Base-by-base conservation (phyloP, 2,888 invertebrate species). In the Hoplodrina ambigua region DNA sequence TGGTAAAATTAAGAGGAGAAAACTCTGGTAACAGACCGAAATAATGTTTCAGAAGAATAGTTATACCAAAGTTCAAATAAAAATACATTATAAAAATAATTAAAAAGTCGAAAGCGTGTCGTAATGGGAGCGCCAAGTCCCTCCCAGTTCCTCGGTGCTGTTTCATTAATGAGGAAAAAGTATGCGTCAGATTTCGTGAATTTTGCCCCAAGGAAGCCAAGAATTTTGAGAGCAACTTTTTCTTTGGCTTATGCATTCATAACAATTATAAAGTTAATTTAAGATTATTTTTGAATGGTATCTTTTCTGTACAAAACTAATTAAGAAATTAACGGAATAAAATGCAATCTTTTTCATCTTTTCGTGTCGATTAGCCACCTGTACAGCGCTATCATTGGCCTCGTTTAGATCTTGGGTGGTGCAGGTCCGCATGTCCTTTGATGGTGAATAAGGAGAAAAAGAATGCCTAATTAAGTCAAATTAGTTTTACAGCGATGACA, bases 151-250 rank as follows among this genome's bases (percentile, higher is more conserved):
- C 83, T 53, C 33, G 49, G 63, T 73, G 79, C 69, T 66, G 64
- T 82, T 78, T 67, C 60, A 81, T 83, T 83, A 85, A 85, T 76
- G 75, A 74, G 74, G 19, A 75, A 83, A 83, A 83, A 81, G 78
- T 72, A 75, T 67, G 66, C 65, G 66, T 41, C 61, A 71, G 77
- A 82, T 79, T 83, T 82, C 44, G 52, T 74, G 58, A 80, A 82
- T 76, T 64, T 41, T 41, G 59, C 75, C 68, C 80, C 68, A 63
- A 66, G 80, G 69, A 72, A 52, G 54, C 52, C 60, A 20, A 61
- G 50, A 64, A 59, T n/a, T n/a, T n/a, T 13, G 55, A 25, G 57
- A 60, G 53, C 49, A 70, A 76, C 72, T 80, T 80, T 59, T 56
- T 72, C 55, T 59, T 52, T 41, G 17, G 20, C 37, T 60, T 62